Percentiles rank a stretch among this genome's conserved stretches.
phyloP scores from a whole-genome alignment of 2,113 vertebrate genomes.

The Morone chrysops region DNA sequence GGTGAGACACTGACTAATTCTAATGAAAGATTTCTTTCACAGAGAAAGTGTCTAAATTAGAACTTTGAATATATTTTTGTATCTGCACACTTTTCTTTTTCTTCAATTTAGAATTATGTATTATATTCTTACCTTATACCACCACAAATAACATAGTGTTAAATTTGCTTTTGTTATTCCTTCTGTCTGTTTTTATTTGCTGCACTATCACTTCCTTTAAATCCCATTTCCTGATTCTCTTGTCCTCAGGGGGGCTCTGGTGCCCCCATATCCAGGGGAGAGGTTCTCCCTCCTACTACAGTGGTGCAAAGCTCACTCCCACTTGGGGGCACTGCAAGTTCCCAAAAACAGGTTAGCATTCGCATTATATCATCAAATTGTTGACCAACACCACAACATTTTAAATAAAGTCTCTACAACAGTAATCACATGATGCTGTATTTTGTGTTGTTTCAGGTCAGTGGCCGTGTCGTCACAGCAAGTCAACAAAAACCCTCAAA shows the following conservation, averaged over 20 bases:
- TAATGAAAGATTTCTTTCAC: neutral
- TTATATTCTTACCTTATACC: neutral
- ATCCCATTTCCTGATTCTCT: slow-evolving; percentile 29
- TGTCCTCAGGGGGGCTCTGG: slow-evolving; percentile 75
- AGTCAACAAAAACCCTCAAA: slow-evolving; percentile 92
- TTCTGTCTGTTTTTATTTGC: neutral
- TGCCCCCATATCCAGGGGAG: slow-evolving; percentile 78
- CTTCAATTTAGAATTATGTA: neutral
- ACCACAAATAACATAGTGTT: neutral
- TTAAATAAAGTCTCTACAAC: neutral
- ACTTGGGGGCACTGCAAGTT: slow-evolving; percentile 73
- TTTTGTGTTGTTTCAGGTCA: slow-evolving; percentile 79
- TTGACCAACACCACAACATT: neutral
- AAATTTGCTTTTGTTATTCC: neutral
- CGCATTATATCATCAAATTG: neutral
- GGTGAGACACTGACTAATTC: slow-evolving; percentile 22
- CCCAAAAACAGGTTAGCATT: slow-evolving; percentile 84
- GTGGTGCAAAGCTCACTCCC: slow-evolving; percentile 74
- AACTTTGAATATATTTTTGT: neutral
- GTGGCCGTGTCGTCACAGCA: slow-evolving; percentile 86
- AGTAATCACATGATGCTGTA: neutral
- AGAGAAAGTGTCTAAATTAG: too few relatives aligned
- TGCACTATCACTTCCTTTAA: neutral
- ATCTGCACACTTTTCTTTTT: neutral
- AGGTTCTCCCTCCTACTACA: slow-evolving; percentile 71